Base-by-base conservation (phyloP, 2,888 invertebrate species). In the Lasius platythorax region DNA sequence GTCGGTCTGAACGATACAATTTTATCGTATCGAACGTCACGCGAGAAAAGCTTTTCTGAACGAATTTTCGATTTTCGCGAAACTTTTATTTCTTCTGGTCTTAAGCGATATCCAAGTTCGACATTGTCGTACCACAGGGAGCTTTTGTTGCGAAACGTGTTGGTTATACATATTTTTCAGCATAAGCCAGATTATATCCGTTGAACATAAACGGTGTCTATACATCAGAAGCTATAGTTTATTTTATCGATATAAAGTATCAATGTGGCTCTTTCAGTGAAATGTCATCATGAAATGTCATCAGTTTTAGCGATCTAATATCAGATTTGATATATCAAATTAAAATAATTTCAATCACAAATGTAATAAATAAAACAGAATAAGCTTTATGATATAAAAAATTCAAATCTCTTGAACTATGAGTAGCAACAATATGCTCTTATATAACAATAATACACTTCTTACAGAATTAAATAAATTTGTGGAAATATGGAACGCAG, bases 21-120 rank as follows among this genome's bases (percentile, higher is more conserved):
- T 79, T 79, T 5, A 53, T 28, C 6, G 37, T 53, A 64, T 75
- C 43, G 30, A 12, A 28, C 53, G 28, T n/a, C 5, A 46, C 3
- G 58, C 43, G 58, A 28, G 37, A 40, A 43, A 56, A 37, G n/a
- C 61, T 61, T 67, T 84, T 40, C 28, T 72, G 30, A 73, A 75
- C 66, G 66, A 73, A 81, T 76, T 37, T 37, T 64, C 33, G 72
- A 84, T 85, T 85, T 87, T 82, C 84, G 70, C 74, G 79, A 75
- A 82, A 85, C 67, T 87, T 81, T 83, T 85, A 83, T 46, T 81
- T 75, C 61, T 75, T n/a, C 9, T 30, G 23, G 5, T 46, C 28
- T 61, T 30, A 33, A 46, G 46, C 76, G 40, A 53, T n/a, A 53
- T 78, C 28, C 40, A 67, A 40, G 76, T 67, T 40, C 58, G 37